Evolutionary conservation across 2,888 invertebrate species (phyloP).

Genomic region (Iselma pallidipennis): DNA sequence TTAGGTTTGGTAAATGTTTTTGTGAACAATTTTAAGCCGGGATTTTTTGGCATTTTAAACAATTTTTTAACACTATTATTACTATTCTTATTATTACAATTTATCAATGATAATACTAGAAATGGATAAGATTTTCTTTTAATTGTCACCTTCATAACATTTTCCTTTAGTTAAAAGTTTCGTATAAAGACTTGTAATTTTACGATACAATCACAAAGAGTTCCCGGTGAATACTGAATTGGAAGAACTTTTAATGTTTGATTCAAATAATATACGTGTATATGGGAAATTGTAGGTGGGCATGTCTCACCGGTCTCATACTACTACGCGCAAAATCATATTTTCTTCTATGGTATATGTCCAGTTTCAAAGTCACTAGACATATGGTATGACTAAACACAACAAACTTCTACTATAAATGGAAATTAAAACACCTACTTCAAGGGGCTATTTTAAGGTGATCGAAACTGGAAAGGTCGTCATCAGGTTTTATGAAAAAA

Average conservation of each 20-base stretch:
- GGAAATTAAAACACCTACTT: constrained; percentile 2
- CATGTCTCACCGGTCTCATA: too few species aligned
- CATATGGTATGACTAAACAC: background rate
- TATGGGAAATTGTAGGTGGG: background rate
- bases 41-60: constrained; percentile 42
- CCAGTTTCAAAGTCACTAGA: background rate
- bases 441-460: background rate
- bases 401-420: background rate
- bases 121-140: constrained; percentile 36
- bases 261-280: too few species aligned
- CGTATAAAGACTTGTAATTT: background rate
- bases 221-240: background rate
- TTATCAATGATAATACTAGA: constrained; percentile 38
- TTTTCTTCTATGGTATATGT: background rate
- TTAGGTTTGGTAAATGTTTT: constrained; percentile 45
- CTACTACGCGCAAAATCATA: background rate
- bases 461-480: background rate
- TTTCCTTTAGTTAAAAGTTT: too few species aligned
- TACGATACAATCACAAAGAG: background rate
- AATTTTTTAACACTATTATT: constrained; percentile 9
- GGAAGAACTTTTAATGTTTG: background rate
- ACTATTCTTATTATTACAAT: constrained; percentile 3
- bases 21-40: constrained; percentile 49
- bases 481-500: background rate
- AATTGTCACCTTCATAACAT: constrained; percentile 11